Evolutionary conservation across 2,797 vertebrate genomes (phyloP).

Genomic region (Zalophus californianus): DNA sequence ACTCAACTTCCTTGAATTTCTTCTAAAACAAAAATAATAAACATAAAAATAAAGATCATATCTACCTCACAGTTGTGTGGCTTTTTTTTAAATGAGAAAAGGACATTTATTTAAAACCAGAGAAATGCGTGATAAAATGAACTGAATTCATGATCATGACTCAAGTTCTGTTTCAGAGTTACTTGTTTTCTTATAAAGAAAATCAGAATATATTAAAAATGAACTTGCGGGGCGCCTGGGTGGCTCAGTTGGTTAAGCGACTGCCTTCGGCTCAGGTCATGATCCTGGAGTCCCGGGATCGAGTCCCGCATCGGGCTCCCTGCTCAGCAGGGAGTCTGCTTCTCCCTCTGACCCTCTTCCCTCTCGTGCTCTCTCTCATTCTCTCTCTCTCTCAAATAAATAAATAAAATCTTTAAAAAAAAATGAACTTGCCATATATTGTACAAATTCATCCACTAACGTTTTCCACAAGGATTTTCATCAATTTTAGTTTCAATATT

Average conservation of each 20-base stretch:
- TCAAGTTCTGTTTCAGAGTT: slow-evolving; percentile 55
- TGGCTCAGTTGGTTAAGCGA: too few species aligned
- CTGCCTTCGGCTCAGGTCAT: too few species aligned
- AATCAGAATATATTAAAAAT: not conserved
- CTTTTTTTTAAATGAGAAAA: slow-evolving; percentile 49
- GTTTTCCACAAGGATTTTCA: slow-evolving; percentile 10
- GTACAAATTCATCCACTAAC: slow-evolving; percentile 25
- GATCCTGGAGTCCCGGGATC: too few species aligned
- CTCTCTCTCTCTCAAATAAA: too few species aligned
- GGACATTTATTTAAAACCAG: slow-evolving; percentile 10
- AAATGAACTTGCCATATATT: not conserved
- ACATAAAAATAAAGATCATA: not conserved
- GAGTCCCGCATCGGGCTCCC: too few species aligned
- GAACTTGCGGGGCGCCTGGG: too few species aligned
- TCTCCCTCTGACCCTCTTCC: too few species aligned
- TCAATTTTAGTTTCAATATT: slow-evolving; percentile 23
- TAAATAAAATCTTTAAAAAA: too few species aligned
- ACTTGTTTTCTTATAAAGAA: slow-evolving; percentile 30
- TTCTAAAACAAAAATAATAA: not conserved
- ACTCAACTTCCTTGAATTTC: slow-evolving; percentile 47
- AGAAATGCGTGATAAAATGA: slow-evolving; percentile 43
- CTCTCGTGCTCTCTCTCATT: too few species aligned
- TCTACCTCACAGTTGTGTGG: not conserved
- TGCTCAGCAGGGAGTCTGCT: too few species aligned
- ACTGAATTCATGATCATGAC: slow-evolving; percentile 19